A percentile compares a stretch with the other conserved stretches of the same genome.
phyloP scores from a whole-genome alignment of 2,797 vertebrate genomes.

The Hirundo rustica region DNA sequence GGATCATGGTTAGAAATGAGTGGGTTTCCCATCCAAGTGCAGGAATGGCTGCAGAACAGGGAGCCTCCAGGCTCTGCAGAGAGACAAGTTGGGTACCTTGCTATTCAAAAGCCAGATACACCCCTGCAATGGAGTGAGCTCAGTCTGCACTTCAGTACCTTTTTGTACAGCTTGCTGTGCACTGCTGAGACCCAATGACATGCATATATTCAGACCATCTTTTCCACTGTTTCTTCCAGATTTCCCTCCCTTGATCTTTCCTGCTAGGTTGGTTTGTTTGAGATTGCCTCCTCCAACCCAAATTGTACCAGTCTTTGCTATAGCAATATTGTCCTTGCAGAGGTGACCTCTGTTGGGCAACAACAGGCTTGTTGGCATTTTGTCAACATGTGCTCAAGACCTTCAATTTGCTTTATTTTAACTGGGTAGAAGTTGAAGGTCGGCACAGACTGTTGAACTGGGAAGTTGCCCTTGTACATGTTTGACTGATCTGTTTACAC shows the following conservation, averaged over 20 bases:
- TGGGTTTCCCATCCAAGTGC: not conserved
- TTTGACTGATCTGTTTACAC: not conserved
- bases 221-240: not conserved
- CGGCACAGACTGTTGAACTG: not conserved
- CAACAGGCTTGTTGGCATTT: not conserved
- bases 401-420: not conserved
- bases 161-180: not conserved
- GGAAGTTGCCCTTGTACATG: not conserved
- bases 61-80: not conserved
- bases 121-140: not conserved
- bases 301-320: not conserved
- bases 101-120: not conserved
- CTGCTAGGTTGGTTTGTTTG: not conserved
- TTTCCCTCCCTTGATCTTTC: not conserved
- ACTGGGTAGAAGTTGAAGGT: not conserved
- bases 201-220: not conserved
- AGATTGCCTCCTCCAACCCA: not conserved
- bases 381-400: not conserved
- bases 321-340: not conserved
- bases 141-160: not conserved
- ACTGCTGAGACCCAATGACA: not conserved
- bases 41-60: not conserved
- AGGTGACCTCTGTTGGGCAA: not conserved
- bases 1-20: not conserved
- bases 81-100: fast-evolving